These are phyloP conservation scores for Dinomys branickii DNA, from an alignment of 2,113 vertebrate genomes.

Conservation along the genomic window DNA sequence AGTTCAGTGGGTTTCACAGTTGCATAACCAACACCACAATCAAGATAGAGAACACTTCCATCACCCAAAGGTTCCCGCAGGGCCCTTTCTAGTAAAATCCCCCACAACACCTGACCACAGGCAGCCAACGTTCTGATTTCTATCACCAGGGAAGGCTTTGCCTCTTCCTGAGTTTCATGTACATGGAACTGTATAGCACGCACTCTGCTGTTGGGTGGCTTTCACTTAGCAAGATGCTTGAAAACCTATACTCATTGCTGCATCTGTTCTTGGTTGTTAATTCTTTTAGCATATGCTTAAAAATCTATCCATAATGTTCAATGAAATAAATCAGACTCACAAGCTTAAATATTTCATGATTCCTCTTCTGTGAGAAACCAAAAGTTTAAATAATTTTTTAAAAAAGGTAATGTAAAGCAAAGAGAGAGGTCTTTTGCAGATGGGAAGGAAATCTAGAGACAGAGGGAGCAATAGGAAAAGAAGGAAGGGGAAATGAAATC, in stretches of 20 bases:
- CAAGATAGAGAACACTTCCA: not conserved
- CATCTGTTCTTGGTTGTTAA: not conserved
- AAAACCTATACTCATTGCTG: not conserved
- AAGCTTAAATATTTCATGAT: not conserved
- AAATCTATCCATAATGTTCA: not conserved
- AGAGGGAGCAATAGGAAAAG: not conserved
- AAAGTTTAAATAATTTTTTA: not conserved
- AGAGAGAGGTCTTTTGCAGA: not conserved
- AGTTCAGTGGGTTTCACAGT: not conserved
- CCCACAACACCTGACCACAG: not conserved
- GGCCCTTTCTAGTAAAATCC: not conserved
- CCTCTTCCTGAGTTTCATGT: not conserved
- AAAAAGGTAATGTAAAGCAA: not conserved
- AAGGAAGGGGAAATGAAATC: not conserved
- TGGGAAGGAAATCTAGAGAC: not conserved
- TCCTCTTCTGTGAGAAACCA: not conserved
- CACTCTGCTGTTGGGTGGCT: not conserved
- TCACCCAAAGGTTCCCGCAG: not conserved
- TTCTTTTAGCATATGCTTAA: not conserved
- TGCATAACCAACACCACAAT: not conserved
- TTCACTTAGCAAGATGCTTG: not conserved
- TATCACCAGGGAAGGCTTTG: not conserved
- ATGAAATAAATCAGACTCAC: not conserved
- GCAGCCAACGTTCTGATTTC: not conserved
- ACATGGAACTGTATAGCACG: not conserved